Percentiles rank a stretch among this genome's conserved stretches.
Evolutionary conservation across 2,113 vertebrate genomes (phyloP).

Genomic region (Nannospalax galili): DNA sequence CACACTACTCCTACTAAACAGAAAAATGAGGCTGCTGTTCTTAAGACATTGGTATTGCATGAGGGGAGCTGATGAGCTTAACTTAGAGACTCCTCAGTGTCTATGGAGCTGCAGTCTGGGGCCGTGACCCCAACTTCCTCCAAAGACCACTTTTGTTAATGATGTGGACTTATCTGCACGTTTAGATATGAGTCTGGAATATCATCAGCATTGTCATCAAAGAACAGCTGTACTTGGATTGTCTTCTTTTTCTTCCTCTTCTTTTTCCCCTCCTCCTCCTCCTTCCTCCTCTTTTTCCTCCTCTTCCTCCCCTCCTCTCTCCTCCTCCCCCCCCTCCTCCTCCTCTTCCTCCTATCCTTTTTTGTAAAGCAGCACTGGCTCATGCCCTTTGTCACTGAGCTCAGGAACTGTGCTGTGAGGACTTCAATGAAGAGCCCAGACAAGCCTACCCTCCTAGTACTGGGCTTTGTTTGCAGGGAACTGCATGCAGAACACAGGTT

Average conservation of each 20-base stretch:
- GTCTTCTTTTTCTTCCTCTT: too few species aligned
- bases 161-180: background rate
- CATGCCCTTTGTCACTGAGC: too few species aligned
- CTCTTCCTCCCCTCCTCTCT: accelerated
- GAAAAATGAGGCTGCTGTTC: background rate
- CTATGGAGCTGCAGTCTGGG: accelerated
- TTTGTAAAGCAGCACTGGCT: background rate
- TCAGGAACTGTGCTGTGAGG: accelerated
- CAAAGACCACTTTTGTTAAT: background rate
- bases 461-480: too few species aligned
- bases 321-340: too few species aligned
- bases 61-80: background rate
- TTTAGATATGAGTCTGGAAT: background rate
- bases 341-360: background rate
- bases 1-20: background rate
- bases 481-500: background rate
- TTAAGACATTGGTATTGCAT: background rate
- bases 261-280: accelerated
- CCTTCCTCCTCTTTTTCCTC: too few species aligned
- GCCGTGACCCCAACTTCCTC: background rate
- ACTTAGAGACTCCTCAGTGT: background rate
- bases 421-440: accelerated
- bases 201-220: background rate
- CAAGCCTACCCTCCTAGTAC: accelerated
- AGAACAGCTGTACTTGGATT: background rate